A percentile compares a stretch with the other conserved stretches of the same genome.
Evolutionary conservation across 2,113 vertebrate genomes (phyloP).

Genomic region (Tragelaphus buxtoni): DNA sequence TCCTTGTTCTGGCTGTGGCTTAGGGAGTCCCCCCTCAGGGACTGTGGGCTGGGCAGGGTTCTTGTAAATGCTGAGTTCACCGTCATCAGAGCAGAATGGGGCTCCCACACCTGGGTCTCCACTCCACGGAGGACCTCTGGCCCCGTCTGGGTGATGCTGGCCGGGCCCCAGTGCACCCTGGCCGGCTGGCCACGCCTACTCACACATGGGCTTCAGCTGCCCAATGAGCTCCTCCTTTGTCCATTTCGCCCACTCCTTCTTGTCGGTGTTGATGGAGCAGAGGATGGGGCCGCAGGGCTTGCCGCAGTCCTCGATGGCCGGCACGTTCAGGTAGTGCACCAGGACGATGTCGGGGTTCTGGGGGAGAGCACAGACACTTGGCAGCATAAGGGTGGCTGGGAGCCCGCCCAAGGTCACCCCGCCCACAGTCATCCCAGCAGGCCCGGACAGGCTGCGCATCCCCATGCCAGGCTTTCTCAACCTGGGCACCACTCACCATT

Average conservation of each 20-base stretch:
- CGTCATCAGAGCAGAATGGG: rapidly evolving
- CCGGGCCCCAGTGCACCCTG: rapidly evolving
- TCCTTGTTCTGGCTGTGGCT: rapidly evolving
- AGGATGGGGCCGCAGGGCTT: conserved; percentile 98
- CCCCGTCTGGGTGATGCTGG: rapidly evolving
- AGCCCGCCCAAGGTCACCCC: conserved; percentile 65
- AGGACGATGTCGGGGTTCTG: conserved; percentile 99
- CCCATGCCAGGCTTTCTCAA: not conserved
- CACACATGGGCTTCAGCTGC: conserved; percentile 99
- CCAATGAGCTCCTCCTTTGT: conserved; percentile 98
- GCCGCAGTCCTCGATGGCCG: conserved; percentile 98
- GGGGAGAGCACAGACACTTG: conserved; percentile 57
- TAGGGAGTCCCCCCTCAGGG: not conserved
- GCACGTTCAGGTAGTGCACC: conserved; percentile 99
- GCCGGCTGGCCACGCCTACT: conserved; percentile 75
- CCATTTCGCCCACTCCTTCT: conserved; percentile 99
- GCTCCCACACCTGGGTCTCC: not conserved
- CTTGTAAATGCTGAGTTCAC: not conserved
- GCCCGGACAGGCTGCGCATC: rapidly evolving
- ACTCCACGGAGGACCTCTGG: not conserved
- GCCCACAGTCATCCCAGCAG: conserved; percentile 50
- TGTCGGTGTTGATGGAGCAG: conserved; percentile 99
- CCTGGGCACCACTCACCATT: rapidly evolving
- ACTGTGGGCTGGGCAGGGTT: rapidly evolving
- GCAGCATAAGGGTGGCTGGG: conserved; percentile 46